Evolutionary conservation across 30 jellyfish, hydroid and myxozoan species (phyloP), one percentile per base, ranked within the genome.

Genomic region (Catostylus mosaicus): DNA sequence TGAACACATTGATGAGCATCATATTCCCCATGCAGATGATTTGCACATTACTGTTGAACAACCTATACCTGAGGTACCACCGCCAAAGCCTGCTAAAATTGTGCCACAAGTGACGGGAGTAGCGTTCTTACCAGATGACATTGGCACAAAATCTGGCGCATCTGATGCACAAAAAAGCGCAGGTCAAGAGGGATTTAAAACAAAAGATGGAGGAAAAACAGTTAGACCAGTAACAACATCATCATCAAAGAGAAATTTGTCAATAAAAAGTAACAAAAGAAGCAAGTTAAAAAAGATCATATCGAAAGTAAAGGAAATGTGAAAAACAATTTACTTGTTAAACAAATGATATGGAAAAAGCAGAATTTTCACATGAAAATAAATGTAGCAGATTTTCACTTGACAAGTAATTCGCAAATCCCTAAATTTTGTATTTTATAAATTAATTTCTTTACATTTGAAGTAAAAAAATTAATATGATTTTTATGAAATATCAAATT

Each of bases 101-200:
- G 80, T 62, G 37, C 92, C 92, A 29, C 92, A 82, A 37, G 92
- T 82, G 29, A 82, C 92, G 14, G 92, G 92, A 11, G 92, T 82
- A 0, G 85, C 92, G 29, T 82, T 82, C 80, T 37, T 82, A 18
- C 92, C 92, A 6, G 92, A 82, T 18, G 92, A 82, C 33, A 82
- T 82, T 56, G 92, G 92, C 30, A 82, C 92, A 18, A 82, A 82
- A 30, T 82, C 92, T 8, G 92, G 92, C 0, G 38, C 86, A 2
- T 82, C 92, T 52, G 86, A 82, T 18, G 46, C 92, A 37, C 71
- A 82, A 62, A 57, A 69, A 56, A 36, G 76, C 16, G 86, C 80
- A 18, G 92, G 92, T 22, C 92, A 51, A 36, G 92, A 82, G 40
- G 92, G 92, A 19, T 82, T 82, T 46, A 68, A 36, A 69, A 40